Base-by-base conservation (phyloP, 2,888 invertebrate species). In the Stegophylla sp. region DNA sequence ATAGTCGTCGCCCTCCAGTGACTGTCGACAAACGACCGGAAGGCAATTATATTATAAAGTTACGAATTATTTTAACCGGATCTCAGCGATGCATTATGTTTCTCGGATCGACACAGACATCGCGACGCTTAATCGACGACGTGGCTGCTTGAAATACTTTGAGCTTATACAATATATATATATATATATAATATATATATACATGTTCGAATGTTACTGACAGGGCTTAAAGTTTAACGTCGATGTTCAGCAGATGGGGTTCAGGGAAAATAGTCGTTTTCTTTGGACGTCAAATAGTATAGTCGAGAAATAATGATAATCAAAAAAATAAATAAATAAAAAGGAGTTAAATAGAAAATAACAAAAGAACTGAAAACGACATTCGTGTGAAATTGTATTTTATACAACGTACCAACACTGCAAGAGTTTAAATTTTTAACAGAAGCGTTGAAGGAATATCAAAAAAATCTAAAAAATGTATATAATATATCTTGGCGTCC, bases 31-130 rank as follows among this genome's bases (percentile, higher is more conserved):
- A 41, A 26, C 43, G 59, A n/a, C 43, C 26, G 72, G 72, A 59
- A 73, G 72, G 26, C n/a, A 59, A 73, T 73, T 59, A 43, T 72
- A 26, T n/a, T n/a, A n/a, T 73, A 26, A 73, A 59, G 43, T 72
- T 72, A 43, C 17, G 26, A 26, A 43, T 59, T n/a, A n/a, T n/a
- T n/a, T 59, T 59, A 59, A 73, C 56, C 72, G 10, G 23, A 43
- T 73, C 43, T 73, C n/a, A 17, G 28, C 23, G 17, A 72, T 5
- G 56, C 23, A 7, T 7, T 7, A 7, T 26, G 72, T 59, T 73
- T 45, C n/a, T n/a, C 48, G 61, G 61, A 48, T 48, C 45, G 15
- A 34, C 26, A 13, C 15, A 9, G 28, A 59, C 45, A 15, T 28
- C 61, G 45, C 59, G 23, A 72, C 72, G 59, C 23, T 72, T 43